Evolutionary conservation across 2,797 vertebrate genomes (phyloP).

Genomic region (Gallinago solitaria): DNA sequence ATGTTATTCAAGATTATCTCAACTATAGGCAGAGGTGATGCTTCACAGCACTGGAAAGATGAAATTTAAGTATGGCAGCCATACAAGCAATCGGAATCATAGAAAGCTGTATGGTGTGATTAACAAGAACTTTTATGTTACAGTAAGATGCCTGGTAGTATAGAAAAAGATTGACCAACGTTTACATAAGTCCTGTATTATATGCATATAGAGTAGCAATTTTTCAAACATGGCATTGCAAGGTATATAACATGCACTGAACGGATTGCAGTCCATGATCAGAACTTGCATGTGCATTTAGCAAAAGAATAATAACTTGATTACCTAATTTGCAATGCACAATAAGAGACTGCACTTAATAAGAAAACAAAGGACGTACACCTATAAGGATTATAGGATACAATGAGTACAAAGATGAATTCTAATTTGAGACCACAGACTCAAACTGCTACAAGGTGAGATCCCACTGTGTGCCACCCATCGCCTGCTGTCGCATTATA

Average conservation of each 20-base stretch:
- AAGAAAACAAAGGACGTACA: fast-evolving
- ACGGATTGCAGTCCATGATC: background rate
- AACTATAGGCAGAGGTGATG: background rate
- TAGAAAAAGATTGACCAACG: background rate
- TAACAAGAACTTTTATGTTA: background rate
- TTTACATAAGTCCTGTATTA: background rate
- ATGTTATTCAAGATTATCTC: background rate
- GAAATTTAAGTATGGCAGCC: background rate
- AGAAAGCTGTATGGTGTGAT: background rate
- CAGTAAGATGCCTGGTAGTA: background rate
- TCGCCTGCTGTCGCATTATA: background rate
- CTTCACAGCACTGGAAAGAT: background rate
- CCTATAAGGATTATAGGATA: background rate
- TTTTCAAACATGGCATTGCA: background rate
- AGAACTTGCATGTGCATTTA: background rate
- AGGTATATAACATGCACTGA: fast-evolving
- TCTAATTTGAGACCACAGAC: background rate
- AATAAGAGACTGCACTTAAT: background rate
- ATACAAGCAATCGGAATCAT: background rate
- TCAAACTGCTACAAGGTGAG: background rate
- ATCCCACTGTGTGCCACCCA: background rate
- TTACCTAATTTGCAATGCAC: background rate
- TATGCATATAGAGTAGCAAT: background rate
- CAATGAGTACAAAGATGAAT: background rate
- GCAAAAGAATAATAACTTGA: background rate